These are phyloP conservation scores for Paedocypris micromegethes DNA, from an alignment of 2,797 vertebrate genomes.

Conservation along the genomic window DNA sequence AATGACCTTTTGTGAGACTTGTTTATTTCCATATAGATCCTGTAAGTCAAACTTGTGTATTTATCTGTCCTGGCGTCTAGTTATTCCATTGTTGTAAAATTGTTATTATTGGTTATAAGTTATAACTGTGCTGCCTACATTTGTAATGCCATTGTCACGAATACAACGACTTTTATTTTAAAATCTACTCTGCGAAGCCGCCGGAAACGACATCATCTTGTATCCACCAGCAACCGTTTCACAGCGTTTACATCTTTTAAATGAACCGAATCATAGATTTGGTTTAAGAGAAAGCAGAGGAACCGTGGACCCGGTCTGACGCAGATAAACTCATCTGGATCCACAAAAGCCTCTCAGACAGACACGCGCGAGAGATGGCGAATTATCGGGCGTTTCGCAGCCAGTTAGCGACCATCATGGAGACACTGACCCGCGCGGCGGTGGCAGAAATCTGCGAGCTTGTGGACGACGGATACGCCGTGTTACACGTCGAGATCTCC, in stretches of 20 bases:
- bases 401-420: conserved; percentile 72
- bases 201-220: conserved; percentile 22
- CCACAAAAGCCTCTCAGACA: not conserved
- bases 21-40: not conserved
- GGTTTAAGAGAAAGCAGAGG: too few species aligned
- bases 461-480: conserved; percentile 64
- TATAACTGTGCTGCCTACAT: too few species aligned
- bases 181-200: not conserved
- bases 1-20: conserved; percentile 4
- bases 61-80: not conserved
- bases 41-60: not conserved
- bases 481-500: conserved; percentile 64
- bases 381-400: conserved; percentile 61
- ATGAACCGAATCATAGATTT: not conserved
- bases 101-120: not conserved
- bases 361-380: conserved; percentile 51
- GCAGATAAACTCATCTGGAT: not conserved
- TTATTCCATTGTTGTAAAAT: not conserved
- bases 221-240: conserved; percentile 19
- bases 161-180: conserved; percentile 34
- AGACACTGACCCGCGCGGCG: conserved; percentile 68
- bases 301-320: too few species aligned
- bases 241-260: not conserved
- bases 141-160: not conserved
- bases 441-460: conserved; percentile 73